phyloP scores from a whole-genome alignment of 2,888 invertebrate genomes.

The Volucella inflata region DNA sequence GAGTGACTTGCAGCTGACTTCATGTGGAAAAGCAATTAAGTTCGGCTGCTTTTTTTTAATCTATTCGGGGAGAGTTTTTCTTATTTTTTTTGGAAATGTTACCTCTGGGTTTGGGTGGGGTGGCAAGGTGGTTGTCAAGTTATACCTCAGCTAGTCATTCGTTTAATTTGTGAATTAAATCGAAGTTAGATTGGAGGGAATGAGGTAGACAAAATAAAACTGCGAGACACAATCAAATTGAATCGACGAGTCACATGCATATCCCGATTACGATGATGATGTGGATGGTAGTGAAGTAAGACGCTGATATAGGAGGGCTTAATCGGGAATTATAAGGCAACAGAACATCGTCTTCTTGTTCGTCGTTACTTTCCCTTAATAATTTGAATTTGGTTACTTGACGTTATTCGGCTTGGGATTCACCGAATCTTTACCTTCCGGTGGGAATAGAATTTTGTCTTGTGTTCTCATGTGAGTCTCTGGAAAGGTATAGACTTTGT shows the following conservation, averaged over 20 bases:
- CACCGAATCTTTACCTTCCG: slow-evolving; percentile 35
- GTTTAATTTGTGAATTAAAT: slow-evolving; percentile 72
- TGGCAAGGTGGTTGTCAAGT: slow-evolving; percentile 55
- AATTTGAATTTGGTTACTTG: slow-evolving; percentile 62
- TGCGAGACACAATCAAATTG: slow-evolving; percentile 73
- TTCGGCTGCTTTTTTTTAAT: slow-evolving; percentile 70
- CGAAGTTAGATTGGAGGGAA: slow-evolving; percentile 62
- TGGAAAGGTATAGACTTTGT: slow-evolving; percentile 24
- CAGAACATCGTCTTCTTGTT: slow-evolving; percentile 48
- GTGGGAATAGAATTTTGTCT: slow-evolving; percentile 56
- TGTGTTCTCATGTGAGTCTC: slow-evolving; percentile 34
- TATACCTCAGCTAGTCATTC: slow-evolving; percentile 65
- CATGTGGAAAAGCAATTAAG: slow-evolving; percentile 82
- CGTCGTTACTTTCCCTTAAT: slow-evolving; percentile 50
- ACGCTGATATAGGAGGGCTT: slow-evolving; percentile 16
- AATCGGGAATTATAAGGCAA: slow-evolving; percentile 67
- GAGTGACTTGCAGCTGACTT: slow-evolving; percentile 85
- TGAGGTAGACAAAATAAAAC: slow-evolving; percentile 71
- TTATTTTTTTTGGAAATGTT: slow-evolving; percentile 23
- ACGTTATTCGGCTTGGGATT: slow-evolving; percentile 42
- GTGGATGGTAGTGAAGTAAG: background rate
- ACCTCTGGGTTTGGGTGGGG: slow-evolving; percentile 6
- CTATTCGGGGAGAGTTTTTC: slow-evolving; percentile 58
- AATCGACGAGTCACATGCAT: slow-evolving; percentile 71
- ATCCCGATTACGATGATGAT: slow-evolving; percentile 44